Evolutionary conservation across 2,797 vertebrate genomes (phyloP), one percentile per base, ranked within the genome.

Genomic region (Rhinogobio ventralis): DNA sequence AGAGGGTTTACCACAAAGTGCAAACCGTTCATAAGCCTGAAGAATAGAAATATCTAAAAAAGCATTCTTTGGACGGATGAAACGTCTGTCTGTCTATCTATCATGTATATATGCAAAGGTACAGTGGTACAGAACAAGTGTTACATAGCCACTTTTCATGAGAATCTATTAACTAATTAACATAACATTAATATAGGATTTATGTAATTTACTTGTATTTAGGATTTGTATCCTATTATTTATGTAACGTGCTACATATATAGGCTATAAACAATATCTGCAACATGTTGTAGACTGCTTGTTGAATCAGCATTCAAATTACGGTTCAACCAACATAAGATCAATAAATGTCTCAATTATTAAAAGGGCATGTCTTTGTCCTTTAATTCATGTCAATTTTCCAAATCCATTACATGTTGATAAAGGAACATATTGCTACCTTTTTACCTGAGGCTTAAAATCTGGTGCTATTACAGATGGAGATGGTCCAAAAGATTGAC

Each of bases 281-380:
- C 20, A 76, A 57, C 51, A 15, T 7, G 13, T 53, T 23, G 45
- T 67, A 67, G 30, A n/a, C 30, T 9, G 49, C 73, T 76, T 15
- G 23, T 57, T 57, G 13, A 39, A 1, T 57, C 33, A 25, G 33
- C 23, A n/a, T 76, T 57, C 4, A 8, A 57, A 39, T 74, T 33
- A 51, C 51, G 39, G 51, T 57, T 36, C 51, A 55, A 36, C 25
- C 28, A 51, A 74, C 17, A 53, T 23, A 28, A 75, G 23, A 57
- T 76, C 73, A 76, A 39, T 76, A 39, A 57, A 57, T 15, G 30
- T 39, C 51, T 57, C 33, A 5, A 39, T 76, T 75, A 39, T 57
- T 76, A 57, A 76, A 76, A 76, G 73, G 51, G 33, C 3, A 46
- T 49, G 6, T 49, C 25, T 67, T 51, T 66, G 42, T 66, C 10